A percentile compares a stretch with the other conserved stretches of the same genome.
Conservation (phyloP, 1,140 invertebrate species). For the Lepidurus couesii region DNA sequence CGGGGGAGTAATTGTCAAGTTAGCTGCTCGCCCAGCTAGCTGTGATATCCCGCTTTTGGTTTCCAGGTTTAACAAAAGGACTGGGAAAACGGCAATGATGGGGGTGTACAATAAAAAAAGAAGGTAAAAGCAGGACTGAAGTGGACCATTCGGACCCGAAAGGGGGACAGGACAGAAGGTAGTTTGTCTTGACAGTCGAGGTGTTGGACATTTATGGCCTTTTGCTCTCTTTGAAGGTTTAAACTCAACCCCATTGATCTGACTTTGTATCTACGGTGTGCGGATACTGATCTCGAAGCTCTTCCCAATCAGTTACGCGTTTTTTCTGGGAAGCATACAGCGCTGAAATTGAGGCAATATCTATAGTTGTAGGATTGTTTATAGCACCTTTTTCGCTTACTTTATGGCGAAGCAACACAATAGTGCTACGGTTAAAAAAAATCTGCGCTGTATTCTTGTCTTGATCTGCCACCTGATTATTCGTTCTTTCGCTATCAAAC, state of each 20-base stretch:
- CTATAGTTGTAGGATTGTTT: not conserved
- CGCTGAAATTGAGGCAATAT: conserved; percentile 1
- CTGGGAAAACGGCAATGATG: conserved; percentile 17
- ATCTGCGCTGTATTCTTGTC: not conserved
- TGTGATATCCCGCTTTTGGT: not conserved
- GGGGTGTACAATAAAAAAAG: conserved; percentile 1
- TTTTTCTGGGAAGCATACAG: not conserved
- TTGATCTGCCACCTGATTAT: conserved; percentile 15
- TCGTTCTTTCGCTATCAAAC: not conserved
- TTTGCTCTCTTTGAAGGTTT: not conserved
- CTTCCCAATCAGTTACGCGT: not conserved
- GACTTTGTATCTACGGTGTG: not conserved
- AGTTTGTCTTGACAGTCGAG: conserved; percentile 17
- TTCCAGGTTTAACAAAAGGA: not conserved
- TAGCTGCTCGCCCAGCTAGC: not conserved
- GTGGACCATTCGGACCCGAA: not conserved
- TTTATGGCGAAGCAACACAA: not conserved
- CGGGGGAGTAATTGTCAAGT: conserved; percentile 21
- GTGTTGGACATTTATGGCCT: conserved; percentile 19
- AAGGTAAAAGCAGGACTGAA: not conserved
- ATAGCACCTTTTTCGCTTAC: not conserved
- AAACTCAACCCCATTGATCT: not conserved
- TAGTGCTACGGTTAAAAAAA: not conserved
- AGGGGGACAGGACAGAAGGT: not conserved
- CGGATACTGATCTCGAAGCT: conserved; percentile 10